Percentiles rank a stretch among this genome's conserved stretches.
phyloP scores from a whole-genome alignment of 2,113 vertebrate species.

The Caracal caracal region DNA sequence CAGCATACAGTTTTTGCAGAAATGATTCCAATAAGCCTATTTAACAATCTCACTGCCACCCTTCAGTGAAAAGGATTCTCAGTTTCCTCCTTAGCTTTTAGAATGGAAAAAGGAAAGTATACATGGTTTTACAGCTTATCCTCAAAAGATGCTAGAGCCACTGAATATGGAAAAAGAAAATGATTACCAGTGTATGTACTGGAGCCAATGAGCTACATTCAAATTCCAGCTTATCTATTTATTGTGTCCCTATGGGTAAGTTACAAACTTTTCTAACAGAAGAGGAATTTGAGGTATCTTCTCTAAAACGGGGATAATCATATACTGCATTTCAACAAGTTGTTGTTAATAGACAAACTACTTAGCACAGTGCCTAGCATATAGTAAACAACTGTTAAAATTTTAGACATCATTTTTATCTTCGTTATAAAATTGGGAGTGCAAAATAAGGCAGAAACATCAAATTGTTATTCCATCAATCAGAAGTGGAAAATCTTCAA shows the following conservation, averaged over 20 bases:
- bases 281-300: no score
- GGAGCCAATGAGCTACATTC: neutral
- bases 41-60: neutral
- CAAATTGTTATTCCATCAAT: constrained; percentile 19
- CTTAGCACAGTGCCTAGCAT: neutral
- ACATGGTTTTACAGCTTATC: neutral
- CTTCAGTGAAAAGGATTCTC: neutral
- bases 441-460: neutral
- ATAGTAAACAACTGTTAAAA: neutral
- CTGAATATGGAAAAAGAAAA: constrained; percentile 10
- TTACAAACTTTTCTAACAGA: neutral
- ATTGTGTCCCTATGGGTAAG: neutral
- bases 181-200: neutral
- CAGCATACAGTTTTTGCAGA: neutral
- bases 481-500: constrained; percentile 30
- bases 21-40: neutral
- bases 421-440: neutral
- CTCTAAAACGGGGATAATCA: neutral
- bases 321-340: neutral
- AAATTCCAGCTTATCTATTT: neutral
- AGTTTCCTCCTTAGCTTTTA: constrained; percentile 27
- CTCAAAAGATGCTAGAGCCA: constrained; percentile 24
- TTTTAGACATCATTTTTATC: constrained; percentile 19
- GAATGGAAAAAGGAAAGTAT: constrained; percentile 3
- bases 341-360: constrained; percentile 21